Evolutionary conservation across 2,113 vertebrate species (phyloP).

Genomic region (Pardalotus punctatus): DNA sequence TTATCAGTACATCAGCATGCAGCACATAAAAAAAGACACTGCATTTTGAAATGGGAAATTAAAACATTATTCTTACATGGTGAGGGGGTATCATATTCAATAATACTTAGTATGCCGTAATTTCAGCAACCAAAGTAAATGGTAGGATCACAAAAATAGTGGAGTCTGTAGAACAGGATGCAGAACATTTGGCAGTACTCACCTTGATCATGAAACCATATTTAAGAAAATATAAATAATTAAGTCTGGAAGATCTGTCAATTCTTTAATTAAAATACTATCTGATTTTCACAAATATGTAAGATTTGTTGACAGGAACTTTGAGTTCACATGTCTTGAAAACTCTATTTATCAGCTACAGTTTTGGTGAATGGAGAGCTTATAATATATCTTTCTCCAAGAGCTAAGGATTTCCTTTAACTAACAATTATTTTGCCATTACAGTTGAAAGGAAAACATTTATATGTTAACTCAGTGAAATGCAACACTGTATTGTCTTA

Average conservation of each 20-base stretch:
- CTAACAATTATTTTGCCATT: constrained; percentile 28
- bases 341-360: neutral
- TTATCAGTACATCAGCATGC: neutral
- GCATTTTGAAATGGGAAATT: neutral
- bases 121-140: neutral
- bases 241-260: neutral
- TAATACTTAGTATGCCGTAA: neutral
- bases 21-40: neutral
- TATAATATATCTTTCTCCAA: neutral
- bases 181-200: neutral
- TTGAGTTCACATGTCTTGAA: neutral
- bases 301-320: neutral
- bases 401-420: constrained; percentile 28
- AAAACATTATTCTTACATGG: neutral
- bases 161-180: neutral
- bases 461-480: constrained; percentile 20
- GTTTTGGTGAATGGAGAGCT: neutral
- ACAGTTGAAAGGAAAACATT: constrained; percentile 43
- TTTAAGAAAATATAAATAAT: neutral
- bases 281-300: neutral
- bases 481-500: neutral
- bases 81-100: neutral
- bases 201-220: neutral
- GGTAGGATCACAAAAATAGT: neutral
- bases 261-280: neutral